A percentile compares a stretch with the other conserved stretches of the same genome.
Evolutionary conservation across 2,888 invertebrate species (phyloP).

Genomic region (Sturmia bella): DNA sequence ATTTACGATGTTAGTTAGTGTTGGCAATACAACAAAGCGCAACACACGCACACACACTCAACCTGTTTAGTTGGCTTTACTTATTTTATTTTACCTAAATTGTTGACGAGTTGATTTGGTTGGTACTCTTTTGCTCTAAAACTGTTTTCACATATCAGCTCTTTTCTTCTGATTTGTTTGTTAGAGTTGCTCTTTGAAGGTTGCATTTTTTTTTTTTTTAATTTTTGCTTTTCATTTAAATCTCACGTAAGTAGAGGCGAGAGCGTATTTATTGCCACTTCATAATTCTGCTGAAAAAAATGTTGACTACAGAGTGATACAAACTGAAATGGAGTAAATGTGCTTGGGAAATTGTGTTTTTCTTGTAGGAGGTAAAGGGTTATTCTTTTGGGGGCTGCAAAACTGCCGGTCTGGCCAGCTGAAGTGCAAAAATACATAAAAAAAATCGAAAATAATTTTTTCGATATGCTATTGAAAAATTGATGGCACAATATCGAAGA

Average conservation of each 20-base stretch:
- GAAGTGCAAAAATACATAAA: too few species aligned
- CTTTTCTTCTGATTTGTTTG: conserved; percentile 35
- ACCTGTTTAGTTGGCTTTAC: conserved; percentile 48
- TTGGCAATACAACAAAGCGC: neutral
- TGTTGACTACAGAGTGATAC: too few species aligned
- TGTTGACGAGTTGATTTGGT: conserved; percentile 18
- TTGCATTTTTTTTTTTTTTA: conserved; percentile 25
- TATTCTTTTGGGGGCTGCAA: too few species aligned
- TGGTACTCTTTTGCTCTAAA: conserved; percentile 21
- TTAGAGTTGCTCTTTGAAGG: conserved; percentile 61
- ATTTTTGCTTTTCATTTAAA: neutral
- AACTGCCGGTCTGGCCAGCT: too few species aligned
- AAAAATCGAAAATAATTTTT: too few species aligned
- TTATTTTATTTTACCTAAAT: conserved; percentile 30
- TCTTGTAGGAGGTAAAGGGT: too few species aligned
- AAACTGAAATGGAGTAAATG: too few species aligned
- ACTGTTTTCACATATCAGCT: conserved; percentile 11
- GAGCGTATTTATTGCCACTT: conserved; percentile 34
- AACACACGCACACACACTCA: conserved; percentile 15
- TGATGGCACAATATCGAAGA: too few species aligned
- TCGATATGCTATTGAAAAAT: too few species aligned
- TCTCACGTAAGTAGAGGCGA: conserved; percentile 45
- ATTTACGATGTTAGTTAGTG: conserved; percentile 20
- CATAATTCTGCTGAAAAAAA: conserved; percentile 52
- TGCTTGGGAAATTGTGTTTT: too few species aligned